Percentiles rank a stretch among this genome's conserved stretches.
phyloP scores from a whole-genome alignment of 2,888 invertebrate genomes.

The Eupithecia dodoneata region DNA sequence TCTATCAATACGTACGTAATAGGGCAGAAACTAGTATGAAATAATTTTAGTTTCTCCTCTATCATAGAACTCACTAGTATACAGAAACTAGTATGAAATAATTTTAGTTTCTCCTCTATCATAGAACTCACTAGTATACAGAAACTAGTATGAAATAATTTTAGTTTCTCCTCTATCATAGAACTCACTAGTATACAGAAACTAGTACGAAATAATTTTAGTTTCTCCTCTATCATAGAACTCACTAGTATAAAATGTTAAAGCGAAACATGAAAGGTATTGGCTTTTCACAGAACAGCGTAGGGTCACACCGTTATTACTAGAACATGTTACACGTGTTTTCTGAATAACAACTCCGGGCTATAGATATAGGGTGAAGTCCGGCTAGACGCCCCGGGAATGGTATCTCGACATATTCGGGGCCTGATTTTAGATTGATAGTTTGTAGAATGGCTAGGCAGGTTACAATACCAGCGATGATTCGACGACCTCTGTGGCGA shows the following conservation, averaged over 20 bases:
- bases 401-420: no score
- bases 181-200: not conserved
- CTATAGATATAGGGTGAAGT: not conserved
- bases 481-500: no score
- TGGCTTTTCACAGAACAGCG: not conserved
- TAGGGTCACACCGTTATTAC: not conserved
- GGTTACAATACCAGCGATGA: no score
- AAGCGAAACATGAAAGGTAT: not conserved
- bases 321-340: not conserved
- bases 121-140: not conserved
- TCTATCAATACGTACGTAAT: no score
- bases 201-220: not conserved
- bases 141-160: no score
- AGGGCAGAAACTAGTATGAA: no score
- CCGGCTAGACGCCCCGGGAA: not conserved
- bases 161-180: not conserved
- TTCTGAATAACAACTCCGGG: not conserved
- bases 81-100: no score
- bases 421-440: no score
- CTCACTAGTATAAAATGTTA: not conserved
- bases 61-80: not conserved
- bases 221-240: not conserved
- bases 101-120: not conserved
- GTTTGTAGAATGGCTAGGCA: no score
- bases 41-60: not conserved